Conservation (phyloP, 2,888 invertebrate species). For the Lithosia quadra region DNA sequence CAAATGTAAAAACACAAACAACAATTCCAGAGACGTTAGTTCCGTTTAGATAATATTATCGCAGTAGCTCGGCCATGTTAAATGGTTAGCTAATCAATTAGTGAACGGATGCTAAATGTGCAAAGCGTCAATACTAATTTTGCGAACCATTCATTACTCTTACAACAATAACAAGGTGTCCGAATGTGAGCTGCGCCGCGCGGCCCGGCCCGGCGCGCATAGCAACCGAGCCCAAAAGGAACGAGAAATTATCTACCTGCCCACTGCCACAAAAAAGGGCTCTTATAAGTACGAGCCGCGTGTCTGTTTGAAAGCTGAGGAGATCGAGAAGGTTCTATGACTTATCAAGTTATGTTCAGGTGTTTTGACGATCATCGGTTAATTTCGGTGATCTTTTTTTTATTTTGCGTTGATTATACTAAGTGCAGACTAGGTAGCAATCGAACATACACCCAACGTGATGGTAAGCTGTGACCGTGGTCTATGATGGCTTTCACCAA, state of each 20-base stretch:
- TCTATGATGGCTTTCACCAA: too few relatives aligned
- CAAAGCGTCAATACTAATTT: conserved; percentile 9
- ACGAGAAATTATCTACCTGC: conserved; percentile 1
- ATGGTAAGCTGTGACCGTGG: too few relatives aligned
- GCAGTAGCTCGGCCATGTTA: not conserved
- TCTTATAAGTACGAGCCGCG: not conserved
- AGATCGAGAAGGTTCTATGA: not conserved
- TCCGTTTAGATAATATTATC: conserved; percentile 9
- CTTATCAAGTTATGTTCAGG: not conserved
- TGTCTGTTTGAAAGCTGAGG: not conserved
- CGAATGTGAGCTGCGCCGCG: not conserved
- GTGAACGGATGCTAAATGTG: conserved; percentile 10
- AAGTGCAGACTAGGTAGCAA: too few relatives aligned
- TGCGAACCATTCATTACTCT: conserved; percentile 4
- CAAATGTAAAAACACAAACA: conserved; percentile 1
- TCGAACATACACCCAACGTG: too few relatives aligned
- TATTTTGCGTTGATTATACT: too few relatives aligned
- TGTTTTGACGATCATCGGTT: not conserved
- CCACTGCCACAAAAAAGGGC: not conserved
- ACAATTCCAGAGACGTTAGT: not conserved
- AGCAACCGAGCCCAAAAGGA: not conserved
- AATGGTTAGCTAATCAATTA: conserved; percentile 11
- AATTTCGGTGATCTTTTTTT: too few relatives aligned
- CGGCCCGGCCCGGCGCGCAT: not conserved
- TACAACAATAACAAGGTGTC: conserved; percentile 6